These are phyloP conservation scores for Neoniphon sammara DNA, from an alignment of 2,797 vertebrate genomes.

Conservation along the genomic window DNA sequence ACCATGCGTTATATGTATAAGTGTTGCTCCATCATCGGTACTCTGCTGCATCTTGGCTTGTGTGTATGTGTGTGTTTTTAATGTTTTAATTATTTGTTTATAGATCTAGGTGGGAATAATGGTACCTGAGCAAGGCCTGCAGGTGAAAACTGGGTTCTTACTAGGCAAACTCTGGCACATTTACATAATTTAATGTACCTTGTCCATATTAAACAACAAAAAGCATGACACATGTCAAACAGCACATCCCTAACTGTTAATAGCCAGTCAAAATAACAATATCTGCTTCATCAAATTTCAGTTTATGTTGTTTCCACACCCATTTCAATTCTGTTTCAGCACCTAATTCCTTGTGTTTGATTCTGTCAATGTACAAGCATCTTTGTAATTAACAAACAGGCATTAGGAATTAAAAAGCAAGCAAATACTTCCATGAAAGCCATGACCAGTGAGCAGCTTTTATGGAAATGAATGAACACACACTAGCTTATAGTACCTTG, in stretches of 20 bases:
- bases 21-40: too few species aligned
- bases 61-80: too few species aligned
- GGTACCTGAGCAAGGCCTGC: too few species aligned
- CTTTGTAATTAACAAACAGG: neutral
- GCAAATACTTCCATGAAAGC: neutral
- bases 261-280: neutral
- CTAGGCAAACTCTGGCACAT: too few species aligned
- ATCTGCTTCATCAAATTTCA: neutral
- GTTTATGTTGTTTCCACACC: too few species aligned
- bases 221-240: neutral
- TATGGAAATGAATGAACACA: neutral
- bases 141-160: too few species aligned
- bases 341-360: neutral
- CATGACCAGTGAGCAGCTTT: neutral
- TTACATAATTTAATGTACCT: too few species aligned
- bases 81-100: too few species aligned
- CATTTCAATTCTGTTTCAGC: neutral
- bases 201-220: too few species aligned
- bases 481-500: constrained; percentile 83
- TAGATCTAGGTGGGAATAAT: too few species aligned
- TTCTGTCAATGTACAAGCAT: neutral
- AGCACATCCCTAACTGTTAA: neutral
- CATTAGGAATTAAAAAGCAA: neutral
- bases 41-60: too few species aligned
- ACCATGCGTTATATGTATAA: neutral